Conservation (phyloP, 2,888 invertebrate genomes). For the Notocelia uddmanniana region DNA sequence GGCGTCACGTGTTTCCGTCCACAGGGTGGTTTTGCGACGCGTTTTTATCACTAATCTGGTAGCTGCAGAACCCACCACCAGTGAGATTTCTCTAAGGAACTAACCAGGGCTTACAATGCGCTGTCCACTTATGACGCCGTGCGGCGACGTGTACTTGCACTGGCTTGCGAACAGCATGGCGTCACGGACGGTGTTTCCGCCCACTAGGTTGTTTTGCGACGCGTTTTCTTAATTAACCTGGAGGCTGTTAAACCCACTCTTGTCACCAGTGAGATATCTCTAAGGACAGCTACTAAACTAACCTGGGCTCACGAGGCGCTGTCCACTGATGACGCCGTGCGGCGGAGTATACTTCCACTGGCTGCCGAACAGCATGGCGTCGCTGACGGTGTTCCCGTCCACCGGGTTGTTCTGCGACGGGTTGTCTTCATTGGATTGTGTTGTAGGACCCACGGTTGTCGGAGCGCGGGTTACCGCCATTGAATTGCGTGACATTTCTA, state of each 20-base stretch:
- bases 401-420: conserved; percentile 76
- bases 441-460: conserved; percentile 53
- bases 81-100: not conserved
- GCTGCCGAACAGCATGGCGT: conserved; percentile 63
- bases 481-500: conserved; percentile 89
- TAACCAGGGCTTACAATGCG: conserved; percentile 66
- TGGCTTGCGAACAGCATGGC: conserved; percentile 65
- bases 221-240: conserved; percentile 58
- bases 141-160: conserved; percentile 69
- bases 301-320: conserved; percentile 68
- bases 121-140: conserved; percentile 58
- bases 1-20: no score
- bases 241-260: no score
- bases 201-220: conserved; percentile 75
- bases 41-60: not conserved
- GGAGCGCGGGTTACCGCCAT: conserved; percentile 82
- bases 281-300: not conserved
- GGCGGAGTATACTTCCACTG: conserved; percentile 71
- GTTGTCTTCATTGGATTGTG: conserved; percentile 58
- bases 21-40: no score
- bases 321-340: conserved; percentile 58
- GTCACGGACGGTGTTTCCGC: conserved; percentile 62
- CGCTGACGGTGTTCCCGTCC: conserved; percentile 68
- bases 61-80: not conserved
- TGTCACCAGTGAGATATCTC: conserved; percentile 13